Conservation (phyloP, 2,888 invertebrate genomes). For the Rhagonycha fulva region DNA sequence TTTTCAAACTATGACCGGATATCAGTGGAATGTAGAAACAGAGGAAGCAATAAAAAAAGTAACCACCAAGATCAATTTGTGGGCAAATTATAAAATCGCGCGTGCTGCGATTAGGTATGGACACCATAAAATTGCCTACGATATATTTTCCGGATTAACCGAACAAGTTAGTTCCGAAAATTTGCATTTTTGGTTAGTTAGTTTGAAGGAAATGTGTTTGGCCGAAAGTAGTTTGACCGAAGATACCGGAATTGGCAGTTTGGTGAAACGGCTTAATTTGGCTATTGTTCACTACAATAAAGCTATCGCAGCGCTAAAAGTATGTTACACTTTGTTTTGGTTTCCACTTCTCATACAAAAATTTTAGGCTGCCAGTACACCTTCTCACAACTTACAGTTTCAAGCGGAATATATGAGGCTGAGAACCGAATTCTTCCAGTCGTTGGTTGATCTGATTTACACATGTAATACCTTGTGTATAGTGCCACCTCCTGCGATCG, state of each 20-base stretch:
- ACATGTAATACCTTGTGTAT: constrained; percentile 80
- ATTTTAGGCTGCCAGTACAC: constrained; percentile 69
- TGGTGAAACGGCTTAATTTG: constrained; percentile 59
- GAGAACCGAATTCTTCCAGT: constrained; percentile 75
- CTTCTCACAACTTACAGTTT: constrained; percentile 67
- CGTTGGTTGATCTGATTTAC: constrained; percentile 65
- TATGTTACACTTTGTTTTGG: constrained; percentile 35
- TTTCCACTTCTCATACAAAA: not conserved
- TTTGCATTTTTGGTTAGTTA: constrained; percentile 85
- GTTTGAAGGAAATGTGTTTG: constrained; percentile 74
- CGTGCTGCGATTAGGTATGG: constrained; percentile 84
- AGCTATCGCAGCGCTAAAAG: constrained; percentile 65
- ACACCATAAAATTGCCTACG: constrained; percentile 65
- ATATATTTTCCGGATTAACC: constrained; percentile 62
- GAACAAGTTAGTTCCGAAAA: constrained; percentile 77
- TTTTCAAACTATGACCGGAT: constrained; percentile 78
- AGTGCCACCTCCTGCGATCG: constrained; percentile 92
- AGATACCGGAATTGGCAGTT: constrained; percentile 39
- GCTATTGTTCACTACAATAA: constrained; percentile 68
- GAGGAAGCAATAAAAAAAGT: constrained; percentile 61
- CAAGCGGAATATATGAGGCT: constrained; percentile 78
- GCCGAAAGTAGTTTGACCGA: constrained; percentile 71
- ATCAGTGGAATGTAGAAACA: constrained; percentile 67
- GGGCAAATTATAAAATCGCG: constrained; percentile 87
- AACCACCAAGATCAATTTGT: constrained; percentile 64